These are phyloP conservation scores for Malacosoma neustria DNA, from an alignment of 2,888 invertebrate genomes.

Conservation along the genomic window DNA sequence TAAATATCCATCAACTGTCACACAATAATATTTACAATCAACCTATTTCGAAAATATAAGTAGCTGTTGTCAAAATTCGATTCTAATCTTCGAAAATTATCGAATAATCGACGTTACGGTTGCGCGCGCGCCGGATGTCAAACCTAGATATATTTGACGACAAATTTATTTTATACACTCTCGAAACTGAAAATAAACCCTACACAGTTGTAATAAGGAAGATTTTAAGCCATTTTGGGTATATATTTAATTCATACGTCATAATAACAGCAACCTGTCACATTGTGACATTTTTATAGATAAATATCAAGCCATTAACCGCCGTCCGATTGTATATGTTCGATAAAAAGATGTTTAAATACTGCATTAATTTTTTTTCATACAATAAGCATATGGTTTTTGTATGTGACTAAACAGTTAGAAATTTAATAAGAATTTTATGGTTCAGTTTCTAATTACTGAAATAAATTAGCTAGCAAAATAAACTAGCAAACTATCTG, in stretches of 20 bases:
- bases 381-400: constrained; percentile 20
- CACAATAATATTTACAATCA: constrained; percentile 21
- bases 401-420: constrained; percentile 9
- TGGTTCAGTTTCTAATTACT: too few relatives aligned
- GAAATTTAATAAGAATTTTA: too few relatives aligned
- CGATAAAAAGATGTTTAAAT: constrained; percentile 57
- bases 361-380: constrained; percentile 22
- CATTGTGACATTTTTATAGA: constrained; percentile 62
- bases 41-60: constrained; percentile 34
- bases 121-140: constrained; percentile 67
- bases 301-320: constrained; percentile 56
- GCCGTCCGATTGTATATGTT: constrained; percentile 45
- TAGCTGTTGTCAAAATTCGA: constrained; percentile 60
- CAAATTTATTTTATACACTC: constrained; percentile 7
- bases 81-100: constrained; percentile 65
- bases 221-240: constrained; percentile 2
- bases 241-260: constrained; percentile 24
- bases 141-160: constrained; percentile 33
- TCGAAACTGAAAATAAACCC: constrained; percentile 7
- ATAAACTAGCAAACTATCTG: too few relatives aligned
- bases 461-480: too few relatives aligned
- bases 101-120: constrained; percentile 65
- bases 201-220: constrained; percentile 13
- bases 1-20: constrained; percentile 22
- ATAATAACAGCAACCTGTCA: constrained; percentile 68